Conservation (phyloP, 2,113 vertebrate species). For the Phodopus roborovskii region DNA sequence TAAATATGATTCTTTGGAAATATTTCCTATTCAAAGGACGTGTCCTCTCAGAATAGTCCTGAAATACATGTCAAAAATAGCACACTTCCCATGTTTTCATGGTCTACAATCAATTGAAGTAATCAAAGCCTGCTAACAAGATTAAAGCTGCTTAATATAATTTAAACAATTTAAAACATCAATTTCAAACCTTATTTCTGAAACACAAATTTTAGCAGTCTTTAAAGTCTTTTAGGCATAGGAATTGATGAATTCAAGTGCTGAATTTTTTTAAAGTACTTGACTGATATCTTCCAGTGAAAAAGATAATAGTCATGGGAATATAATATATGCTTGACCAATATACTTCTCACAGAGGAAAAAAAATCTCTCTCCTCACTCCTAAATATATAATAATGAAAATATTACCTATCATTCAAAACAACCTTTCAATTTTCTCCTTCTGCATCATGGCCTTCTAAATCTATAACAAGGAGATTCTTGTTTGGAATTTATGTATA, state of each 20-base stretch:
- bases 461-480: not conserved
- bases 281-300: not conserved
- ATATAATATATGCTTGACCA: not conserved
- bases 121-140: constrained; percentile 38
- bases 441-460: not conserved
- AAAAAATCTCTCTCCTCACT: not conserved
- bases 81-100: constrained; percentile 13
- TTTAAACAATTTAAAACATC: constrained; percentile 12
- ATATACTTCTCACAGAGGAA: constrained; percentile 24
- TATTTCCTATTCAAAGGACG: no score
- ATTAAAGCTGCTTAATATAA: constrained; percentile 50
- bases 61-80: constrained; percentile 37
- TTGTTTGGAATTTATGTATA: not conserved
- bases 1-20: not conserved
- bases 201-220: constrained; percentile 37
- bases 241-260: constrained; percentile 17
- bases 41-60: not conserved
- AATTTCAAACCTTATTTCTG: constrained; percentile 55
- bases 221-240: constrained; percentile 27
- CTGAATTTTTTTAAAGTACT: not conserved
- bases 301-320: not conserved
- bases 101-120: not conserved
- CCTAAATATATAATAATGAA: not conserved
- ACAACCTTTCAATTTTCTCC: not conserved
- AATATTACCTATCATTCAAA: constrained; percentile 13